Percentiles rank a stretch among this genome's conserved stretches.
phyloP scores from a whole-genome alignment of 2,113 vertebrate genomes.

The Hemibagrus wyckioides region DNA sequence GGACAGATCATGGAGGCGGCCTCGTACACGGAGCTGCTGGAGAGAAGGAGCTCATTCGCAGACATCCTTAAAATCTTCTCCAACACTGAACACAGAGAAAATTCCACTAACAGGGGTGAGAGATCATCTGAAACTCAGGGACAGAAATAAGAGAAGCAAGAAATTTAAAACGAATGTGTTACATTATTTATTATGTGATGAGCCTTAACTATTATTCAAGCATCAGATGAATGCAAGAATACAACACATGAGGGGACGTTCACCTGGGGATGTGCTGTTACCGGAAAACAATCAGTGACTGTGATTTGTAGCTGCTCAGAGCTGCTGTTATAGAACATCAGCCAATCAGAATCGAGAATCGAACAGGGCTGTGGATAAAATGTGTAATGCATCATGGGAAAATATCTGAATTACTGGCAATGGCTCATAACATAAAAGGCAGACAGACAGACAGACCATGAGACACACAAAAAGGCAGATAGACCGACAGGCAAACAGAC shows the following conservation, averaged over 20 bases:
- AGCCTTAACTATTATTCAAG: background rate
- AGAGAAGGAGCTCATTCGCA: constrained; percentile 76
- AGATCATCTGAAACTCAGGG: background rate
- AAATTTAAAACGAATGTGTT: background rate
- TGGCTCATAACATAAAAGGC: no score
- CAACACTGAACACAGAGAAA: constrained; percentile 56
- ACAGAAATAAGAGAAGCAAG: background rate
- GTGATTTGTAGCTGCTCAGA: no score
- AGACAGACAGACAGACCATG: no score
- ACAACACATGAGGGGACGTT: background rate
- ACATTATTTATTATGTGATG: background rate
- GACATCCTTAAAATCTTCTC: constrained; percentile 71
- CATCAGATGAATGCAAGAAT: background rate
- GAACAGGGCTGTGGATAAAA: no score
- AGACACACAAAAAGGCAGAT: no score
- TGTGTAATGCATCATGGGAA: background rate
- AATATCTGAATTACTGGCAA: background rate
- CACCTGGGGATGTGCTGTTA: no score
- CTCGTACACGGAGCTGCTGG: constrained; percentile 80
- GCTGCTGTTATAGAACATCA: no score
- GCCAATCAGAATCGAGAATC: no score
- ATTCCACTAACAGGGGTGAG: constrained; percentile 48
- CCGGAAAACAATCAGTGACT: no score
- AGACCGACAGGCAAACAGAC: no score
- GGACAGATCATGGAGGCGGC: constrained; percentile 85